Conservation (phyloP, 2,113 vertebrate species). For the Geococcyx californianus region DNA sequence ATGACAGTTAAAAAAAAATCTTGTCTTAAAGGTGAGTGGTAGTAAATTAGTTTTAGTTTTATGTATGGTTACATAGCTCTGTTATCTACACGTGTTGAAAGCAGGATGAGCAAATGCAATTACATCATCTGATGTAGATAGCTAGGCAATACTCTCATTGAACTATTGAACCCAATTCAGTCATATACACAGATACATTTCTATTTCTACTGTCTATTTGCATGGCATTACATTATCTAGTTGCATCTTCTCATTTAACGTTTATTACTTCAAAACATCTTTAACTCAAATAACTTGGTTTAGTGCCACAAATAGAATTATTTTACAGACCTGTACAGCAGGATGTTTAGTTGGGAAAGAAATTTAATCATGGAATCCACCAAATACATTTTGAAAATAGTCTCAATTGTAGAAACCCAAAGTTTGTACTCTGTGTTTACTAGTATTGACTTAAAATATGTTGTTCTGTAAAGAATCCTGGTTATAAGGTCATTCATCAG, state of each 20-base stretch:
- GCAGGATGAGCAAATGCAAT: neutral
- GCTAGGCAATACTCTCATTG: neutral
- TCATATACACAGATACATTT: neutral
- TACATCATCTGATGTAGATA: neutral
- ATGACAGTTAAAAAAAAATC: neutral
- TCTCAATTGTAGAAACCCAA: neutral
- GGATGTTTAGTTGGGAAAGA: neutral
- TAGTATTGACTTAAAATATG: neutral
- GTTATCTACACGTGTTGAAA: neutral
- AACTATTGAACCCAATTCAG: conserved; percentile 9
- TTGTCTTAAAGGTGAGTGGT: neutral
- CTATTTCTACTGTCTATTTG: neutral
- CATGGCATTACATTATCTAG: neutral
- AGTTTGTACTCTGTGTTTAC: neutral
- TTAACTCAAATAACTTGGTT: neutral
- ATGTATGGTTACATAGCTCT: neutral
- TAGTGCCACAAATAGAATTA: neutral
- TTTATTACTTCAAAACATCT: neutral
- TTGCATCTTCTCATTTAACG: neutral
- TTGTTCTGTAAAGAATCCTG: neutral
- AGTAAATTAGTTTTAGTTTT: neutral
- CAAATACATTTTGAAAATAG: neutral
- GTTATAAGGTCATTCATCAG: neutral
- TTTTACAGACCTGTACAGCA: neutral
- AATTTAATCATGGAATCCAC: neutral